These are phyloP conservation scores for Plagodis dolabraria DNA, from an alignment of 2,888 invertebrate genomes.

Conservation along the genomic window DNA sequence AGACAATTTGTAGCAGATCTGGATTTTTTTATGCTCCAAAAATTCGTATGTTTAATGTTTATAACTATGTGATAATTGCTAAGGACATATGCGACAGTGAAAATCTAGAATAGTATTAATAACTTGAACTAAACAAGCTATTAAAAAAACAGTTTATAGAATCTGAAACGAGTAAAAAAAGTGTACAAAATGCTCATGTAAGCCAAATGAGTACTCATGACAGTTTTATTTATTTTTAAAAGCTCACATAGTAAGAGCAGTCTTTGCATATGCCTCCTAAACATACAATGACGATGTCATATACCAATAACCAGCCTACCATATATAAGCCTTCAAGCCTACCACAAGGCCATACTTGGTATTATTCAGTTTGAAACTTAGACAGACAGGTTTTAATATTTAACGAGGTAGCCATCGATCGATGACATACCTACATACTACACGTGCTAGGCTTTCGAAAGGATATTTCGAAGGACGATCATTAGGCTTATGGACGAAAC, in stretches of 20 bases:
- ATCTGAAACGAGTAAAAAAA: no score
- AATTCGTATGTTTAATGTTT: no score
- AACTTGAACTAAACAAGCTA: no score
- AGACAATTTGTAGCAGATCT: no score
- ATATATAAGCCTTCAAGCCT: slow-evolving; percentile 30
- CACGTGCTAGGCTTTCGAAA: slow-evolving; percentile 50
- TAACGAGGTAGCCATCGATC: slow-evolving; percentile 69
- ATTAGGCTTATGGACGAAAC: slow-evolving; percentile 30
- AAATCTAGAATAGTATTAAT: no score
- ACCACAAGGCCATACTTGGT: slow-evolving; percentile 63
- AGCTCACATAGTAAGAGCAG: background rate
- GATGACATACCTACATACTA: slow-evolving; percentile 44
- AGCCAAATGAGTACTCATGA: no score
- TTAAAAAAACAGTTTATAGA: no score
- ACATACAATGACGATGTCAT: slow-evolving; percentile 15
- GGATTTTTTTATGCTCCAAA: no score
- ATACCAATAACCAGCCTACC: slow-evolving; percentile 7
- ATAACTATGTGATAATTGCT: no score
- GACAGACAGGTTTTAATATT: slow-evolving; percentile 76
- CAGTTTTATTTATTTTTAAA: no score
- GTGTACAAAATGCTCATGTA: no score
- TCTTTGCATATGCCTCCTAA: background rate
- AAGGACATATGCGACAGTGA: no score
- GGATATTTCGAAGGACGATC: slow-evolving; percentile 46
- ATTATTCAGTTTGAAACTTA: slow-evolving; percentile 60